A percentile compares a stretch with the other conserved stretches of the same genome.
Evolutionary conservation across 2,888 invertebrate genomes (phyloP).

Genomic region (Cinara cedri): DNA sequence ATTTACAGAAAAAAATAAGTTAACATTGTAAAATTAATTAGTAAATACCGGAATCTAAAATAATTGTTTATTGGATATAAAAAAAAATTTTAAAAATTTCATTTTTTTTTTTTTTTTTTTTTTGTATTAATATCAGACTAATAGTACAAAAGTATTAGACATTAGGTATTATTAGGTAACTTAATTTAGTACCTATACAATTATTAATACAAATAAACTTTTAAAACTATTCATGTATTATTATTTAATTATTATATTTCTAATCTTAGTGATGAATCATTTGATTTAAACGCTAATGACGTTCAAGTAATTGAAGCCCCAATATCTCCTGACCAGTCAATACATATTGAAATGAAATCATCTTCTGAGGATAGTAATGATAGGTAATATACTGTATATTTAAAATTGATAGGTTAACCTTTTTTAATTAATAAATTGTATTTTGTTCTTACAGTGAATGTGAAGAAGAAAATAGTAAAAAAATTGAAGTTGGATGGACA

Average conservation of each 20-base stretch:
- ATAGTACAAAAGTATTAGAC: no score
- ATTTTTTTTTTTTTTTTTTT: no score
- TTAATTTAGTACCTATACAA: no score
- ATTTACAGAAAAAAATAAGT: no score
- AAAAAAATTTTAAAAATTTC: no score
- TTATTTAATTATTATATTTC: constrained; percentile 8
- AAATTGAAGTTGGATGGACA: constrained; percentile 54
- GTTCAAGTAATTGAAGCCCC: constrained; percentile 41
- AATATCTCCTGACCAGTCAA: constrained; percentile 48
- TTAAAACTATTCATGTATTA: not conserved
- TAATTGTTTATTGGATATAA: no score
- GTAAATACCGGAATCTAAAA: no score
- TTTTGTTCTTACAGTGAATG: constrained; percentile 16
- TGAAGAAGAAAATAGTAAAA: constrained; percentile 22
- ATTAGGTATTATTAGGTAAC: no score
- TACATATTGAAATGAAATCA: constrained; percentile 53
- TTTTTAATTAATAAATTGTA: not conserved
- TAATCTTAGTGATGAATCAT: constrained; percentile 42
- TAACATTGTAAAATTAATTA: no score
- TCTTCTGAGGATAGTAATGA: constrained; percentile 38
- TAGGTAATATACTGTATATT: constrained; percentile 21
- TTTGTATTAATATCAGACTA: no score
- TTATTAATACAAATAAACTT: no score
- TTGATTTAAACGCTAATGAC: constrained; percentile 48
- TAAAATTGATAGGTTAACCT: not conserved